phyloP scores from a whole-genome alignment of 2,888 invertebrate genomes.

The Leucophenga maculata region DNA sequence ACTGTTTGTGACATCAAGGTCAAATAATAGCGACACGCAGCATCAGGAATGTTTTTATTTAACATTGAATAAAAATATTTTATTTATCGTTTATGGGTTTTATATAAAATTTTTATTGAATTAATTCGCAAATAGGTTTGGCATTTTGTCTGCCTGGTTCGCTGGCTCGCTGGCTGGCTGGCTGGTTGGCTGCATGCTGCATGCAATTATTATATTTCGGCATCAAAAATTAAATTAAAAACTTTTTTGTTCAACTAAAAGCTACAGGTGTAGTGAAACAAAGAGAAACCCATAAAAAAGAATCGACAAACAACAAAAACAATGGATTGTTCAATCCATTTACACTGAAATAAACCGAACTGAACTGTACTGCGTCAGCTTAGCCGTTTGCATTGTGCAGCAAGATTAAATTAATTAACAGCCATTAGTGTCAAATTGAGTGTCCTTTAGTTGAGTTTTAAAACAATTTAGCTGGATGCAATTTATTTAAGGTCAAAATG shows the following conservation, averaged over 20 bases:
- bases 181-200: no score
- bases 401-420: conserved; percentile 19
- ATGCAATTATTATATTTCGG: no score
- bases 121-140: neutral
- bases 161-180: no score
- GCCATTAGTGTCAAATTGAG: conserved; percentile 19
- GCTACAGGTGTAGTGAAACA: no score
- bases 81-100: no score
- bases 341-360: neutral
- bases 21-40: no score
- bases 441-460: conserved; percentile 13
- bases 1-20: conserved; percentile 4
- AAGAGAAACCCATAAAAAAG: neutral
- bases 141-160: no score
- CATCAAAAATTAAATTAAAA: no score
- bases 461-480: conserved; percentile 1
- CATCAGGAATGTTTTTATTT: no score
- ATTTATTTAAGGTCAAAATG: conserved; percentile 37
- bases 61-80: no score
- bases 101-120: neutral
- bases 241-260: neutral
- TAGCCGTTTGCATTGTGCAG: neutral
- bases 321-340: neutral
- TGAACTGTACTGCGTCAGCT: neutral
- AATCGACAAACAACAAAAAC: neutral